A percentile compares a stretch with the other conserved stretches of the same genome.
Conservation (phyloP, 2,888 invertebrate species). For the Atrina japonica region DNA sequence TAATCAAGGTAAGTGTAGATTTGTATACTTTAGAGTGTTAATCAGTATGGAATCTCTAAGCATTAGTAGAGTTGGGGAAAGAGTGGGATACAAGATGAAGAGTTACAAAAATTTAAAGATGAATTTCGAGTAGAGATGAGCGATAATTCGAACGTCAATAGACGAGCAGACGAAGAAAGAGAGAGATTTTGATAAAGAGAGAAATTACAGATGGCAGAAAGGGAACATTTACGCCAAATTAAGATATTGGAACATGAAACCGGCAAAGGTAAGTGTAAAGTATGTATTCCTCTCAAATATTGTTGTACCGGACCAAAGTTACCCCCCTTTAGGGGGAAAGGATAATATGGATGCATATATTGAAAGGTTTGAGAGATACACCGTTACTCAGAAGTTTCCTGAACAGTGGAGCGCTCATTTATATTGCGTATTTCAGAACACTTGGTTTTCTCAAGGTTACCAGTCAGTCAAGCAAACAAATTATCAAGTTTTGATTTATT, state of each 20-base stretch:
- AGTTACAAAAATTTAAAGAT: slow-evolving; percentile 11
- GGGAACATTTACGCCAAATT: slow-evolving; percentile 12
- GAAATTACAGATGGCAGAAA: slow-evolving; percentile 4
- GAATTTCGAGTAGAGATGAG: background rate
- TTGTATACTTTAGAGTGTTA: background rate
- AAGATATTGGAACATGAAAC: background rate
- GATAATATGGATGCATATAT: slow-evolving; percentile 29
- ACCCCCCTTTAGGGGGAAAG: slow-evolving; percentile 10
- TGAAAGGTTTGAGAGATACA: slow-evolving; percentile 28
- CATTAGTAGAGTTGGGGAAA: slow-evolving; percentile 6
- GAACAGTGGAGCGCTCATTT: slow-evolving; percentile 33
- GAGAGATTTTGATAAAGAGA: background rate
- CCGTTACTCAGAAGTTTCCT: slow-evolving; percentile 4
- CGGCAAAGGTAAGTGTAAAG: background rate
- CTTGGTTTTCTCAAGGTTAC: slow-evolving; percentile 35
- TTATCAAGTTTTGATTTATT: slow-evolving; percentile 27
- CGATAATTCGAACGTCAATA: background rate
- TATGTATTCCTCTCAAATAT: no score
- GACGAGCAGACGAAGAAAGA: background rate
- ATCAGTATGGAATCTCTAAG: slow-evolving; percentile 7
- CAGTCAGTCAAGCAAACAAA: slow-evolving; percentile 27
- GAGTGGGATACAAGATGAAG: slow-evolving; percentile 15
- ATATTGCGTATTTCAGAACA: slow-evolving; percentile 32
- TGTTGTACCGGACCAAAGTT: slow-evolving; percentile 9
- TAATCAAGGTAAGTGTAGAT: background rate